A percentile compares a stretch with the other conserved stretches of the same genome.
Evolutionary conservation across 2,888 invertebrate species (phyloP).

Genomic region (Rhagium mordax): DNA sequence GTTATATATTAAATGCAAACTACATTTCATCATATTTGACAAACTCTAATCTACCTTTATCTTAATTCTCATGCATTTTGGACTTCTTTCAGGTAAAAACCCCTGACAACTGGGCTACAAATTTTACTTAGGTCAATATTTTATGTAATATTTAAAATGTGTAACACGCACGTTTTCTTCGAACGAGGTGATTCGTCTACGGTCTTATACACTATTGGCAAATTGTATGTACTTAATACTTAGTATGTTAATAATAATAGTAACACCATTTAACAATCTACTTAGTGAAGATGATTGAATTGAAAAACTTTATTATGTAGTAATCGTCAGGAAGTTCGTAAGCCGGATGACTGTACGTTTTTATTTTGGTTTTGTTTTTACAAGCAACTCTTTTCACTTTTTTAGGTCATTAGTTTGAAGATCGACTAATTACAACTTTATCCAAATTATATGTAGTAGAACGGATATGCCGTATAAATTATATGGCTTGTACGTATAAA

Average conservation of each 20-base stretch:
- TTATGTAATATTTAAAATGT: no score
- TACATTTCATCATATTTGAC: no score
- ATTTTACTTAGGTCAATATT: no score
- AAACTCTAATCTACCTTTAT: no score
- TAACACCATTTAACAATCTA: not conserved
- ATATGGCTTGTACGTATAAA: not conserved
- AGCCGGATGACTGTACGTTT: not conserved
- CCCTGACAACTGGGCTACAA: no score
- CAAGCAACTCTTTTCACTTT: not conserved
- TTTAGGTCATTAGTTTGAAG: not conserved
- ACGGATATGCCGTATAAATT: not conserved
- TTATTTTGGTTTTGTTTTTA: not conserved
- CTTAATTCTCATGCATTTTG: no score
- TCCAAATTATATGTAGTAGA: not conserved
- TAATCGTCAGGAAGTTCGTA: not conserved
- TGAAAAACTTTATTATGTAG: not conserved
- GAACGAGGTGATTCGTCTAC: no score
- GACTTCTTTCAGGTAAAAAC: no score
- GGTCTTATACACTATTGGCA: no score
- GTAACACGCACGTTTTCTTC: no score
- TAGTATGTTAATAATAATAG: not conserved
- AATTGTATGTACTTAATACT: no score
- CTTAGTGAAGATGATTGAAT: not conserved
- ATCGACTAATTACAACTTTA: not conserved
- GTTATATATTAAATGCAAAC: no score